Conservation (phyloP, 2,888 invertebrate genomes). For the Dorcus hopei region DNA sequence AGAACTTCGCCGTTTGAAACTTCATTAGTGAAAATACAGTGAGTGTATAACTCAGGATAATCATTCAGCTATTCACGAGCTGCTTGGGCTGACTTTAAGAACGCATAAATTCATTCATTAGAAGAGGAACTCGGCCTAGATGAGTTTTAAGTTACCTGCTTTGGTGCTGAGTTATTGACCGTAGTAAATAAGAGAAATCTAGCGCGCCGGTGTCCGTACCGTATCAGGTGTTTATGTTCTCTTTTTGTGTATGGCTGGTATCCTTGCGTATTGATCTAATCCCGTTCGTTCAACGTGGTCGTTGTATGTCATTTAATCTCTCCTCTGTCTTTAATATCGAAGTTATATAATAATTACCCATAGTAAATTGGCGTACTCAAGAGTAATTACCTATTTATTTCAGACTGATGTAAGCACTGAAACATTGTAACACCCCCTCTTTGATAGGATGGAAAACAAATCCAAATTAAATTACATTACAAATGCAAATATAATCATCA, state of each 20-base stretch:
- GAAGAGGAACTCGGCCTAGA: neutral
- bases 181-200: neutral
- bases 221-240: no score
- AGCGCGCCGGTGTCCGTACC: no score
- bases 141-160: neutral
- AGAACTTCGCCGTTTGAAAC: conserved; percentile 3
- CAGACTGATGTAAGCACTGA: neutral
- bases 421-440: neutral
- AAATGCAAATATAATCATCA: no score
- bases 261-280: no score
- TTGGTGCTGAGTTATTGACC: neutral
- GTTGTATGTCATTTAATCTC: no score
- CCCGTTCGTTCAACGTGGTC: no score
- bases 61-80: conserved; percentile 8
- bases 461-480: no score
- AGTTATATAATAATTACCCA: no score
- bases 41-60: neutral
- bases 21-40: neutral
- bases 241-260: no score
- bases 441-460: no score
- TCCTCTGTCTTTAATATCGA: no score
- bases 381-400: neutral
- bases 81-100: conserved; percentile 1
- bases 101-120: neutral
- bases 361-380: no score